Evolutionary conservation across 1,140 invertebrate species (phyloP).

Genomic region (Paraescarpia echinospica): DNA sequence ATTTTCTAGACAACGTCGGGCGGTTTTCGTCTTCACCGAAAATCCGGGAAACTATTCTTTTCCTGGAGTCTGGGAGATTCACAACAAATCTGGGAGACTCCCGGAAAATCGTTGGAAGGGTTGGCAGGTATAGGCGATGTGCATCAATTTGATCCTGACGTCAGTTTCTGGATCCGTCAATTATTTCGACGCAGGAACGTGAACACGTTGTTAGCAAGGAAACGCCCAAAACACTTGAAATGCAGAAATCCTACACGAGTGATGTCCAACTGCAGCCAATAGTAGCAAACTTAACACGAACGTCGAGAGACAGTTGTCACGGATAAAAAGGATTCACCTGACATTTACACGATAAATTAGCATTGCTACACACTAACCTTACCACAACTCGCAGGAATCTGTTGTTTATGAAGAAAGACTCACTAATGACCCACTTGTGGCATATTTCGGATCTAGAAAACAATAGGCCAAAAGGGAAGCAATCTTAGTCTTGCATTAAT

Average conservation of each 20-base stretch:
- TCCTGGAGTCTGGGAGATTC: too few relatives aligned
- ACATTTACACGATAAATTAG: not conserved
- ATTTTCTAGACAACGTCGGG: too few relatives aligned
- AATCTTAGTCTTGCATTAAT: too few relatives aligned
- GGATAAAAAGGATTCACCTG: not conserved
- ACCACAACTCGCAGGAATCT: not conserved
- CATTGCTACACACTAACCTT: not conserved
- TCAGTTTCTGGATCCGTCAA: too few relatives aligned
- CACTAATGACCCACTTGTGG: not conserved
- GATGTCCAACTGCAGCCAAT: not conserved
- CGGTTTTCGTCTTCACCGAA: too few relatives aligned
- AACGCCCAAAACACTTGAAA: not conserved
- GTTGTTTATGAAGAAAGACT: not conserved
- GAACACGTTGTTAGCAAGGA: not conserved
- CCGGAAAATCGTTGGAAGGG: too few relatives aligned
- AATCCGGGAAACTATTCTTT: too few relatives aligned
- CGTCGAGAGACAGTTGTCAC: not conserved
- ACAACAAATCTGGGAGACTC: too few relatives aligned
- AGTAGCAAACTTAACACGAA: not conserved
- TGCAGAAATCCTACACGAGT: not conserved
- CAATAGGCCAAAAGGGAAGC: too few relatives aligned
- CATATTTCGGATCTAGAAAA: too few relatives aligned
- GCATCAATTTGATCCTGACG: too few relatives aligned
- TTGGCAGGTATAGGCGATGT: too few relatives aligned
- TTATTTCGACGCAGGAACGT: not conserved